Conservation (phyloP, 1,140 invertebrate genomes). For the Tetragnatha versicolor region DNA sequence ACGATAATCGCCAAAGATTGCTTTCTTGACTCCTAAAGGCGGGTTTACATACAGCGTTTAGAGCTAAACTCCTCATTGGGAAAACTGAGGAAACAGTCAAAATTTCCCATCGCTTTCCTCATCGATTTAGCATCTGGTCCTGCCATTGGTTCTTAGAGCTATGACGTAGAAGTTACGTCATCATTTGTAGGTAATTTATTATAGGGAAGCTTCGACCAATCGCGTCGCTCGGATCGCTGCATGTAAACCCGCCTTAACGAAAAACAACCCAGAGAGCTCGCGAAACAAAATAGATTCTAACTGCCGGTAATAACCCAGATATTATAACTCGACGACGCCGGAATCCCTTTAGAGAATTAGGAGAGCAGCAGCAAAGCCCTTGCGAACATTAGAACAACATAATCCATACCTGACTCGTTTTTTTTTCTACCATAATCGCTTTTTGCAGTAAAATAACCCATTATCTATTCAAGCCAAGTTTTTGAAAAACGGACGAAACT, state of each 20-base stretch:
- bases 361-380: constrained; percentile 30
- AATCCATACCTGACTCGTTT: constrained; percentile 47
- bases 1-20: neutral
- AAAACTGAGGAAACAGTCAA: too few species aligned
- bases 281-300: constrained; percentile 45
- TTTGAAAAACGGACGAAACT: constrained; percentile 43
- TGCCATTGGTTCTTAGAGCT: too few species aligned
- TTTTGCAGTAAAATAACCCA: constrained; percentile 42
- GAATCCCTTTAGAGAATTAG: constrained; percentile 54
- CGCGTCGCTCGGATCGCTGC: too few species aligned
- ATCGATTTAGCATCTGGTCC: too few species aligned
- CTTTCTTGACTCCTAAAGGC: neutral
- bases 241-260: too few species aligned
- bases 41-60: neutral
- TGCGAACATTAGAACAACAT: constrained; percentile 43
- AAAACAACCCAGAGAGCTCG: too few species aligned
- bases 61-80: too few species aligned
- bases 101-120: too few species aligned
- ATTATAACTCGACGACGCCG: constrained; percentile 1
- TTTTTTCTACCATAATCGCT: constrained; percentile 39
- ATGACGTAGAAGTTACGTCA: too few species aligned
- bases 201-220: too few species aligned
- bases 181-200: too few species aligned
- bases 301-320: constrained; percentile 31
- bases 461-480: constrained; percentile 48